Evolutionary conservation across 1,140 invertebrate genomes (phyloP).

Genomic region (Triops longicaudatus): DNA sequence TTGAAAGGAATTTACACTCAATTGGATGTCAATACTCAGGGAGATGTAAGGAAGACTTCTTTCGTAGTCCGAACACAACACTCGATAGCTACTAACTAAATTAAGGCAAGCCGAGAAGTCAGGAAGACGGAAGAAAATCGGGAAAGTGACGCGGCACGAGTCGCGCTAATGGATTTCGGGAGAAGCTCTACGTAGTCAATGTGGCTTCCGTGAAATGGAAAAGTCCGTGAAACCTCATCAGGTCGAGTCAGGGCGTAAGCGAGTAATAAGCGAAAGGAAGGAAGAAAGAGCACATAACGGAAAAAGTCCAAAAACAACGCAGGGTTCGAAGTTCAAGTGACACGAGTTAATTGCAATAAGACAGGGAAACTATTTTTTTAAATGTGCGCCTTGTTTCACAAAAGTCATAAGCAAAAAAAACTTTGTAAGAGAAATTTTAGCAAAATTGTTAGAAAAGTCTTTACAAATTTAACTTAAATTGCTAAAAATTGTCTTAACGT

Average conservation of each 20-base stretch:
- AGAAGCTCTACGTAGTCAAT: not conserved
- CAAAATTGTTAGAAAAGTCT: too few relatives aligned
- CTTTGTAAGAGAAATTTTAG: too few relatives aligned
- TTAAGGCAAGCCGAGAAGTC: not conserved
- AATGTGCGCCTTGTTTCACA: too few relatives aligned
- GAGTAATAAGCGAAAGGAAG: not conserved
- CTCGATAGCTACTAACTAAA: not conserved
- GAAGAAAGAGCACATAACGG: not conserved
- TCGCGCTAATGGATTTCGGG: not conserved
- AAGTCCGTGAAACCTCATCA: not conserved
- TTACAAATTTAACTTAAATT: too few relatives aligned
- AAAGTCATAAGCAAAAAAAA: too few relatives aligned
- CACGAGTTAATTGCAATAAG: not conserved
- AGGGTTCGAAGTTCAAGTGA: constrained; percentile 5
- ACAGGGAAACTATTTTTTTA: not conserved
- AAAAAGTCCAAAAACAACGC: not conserved
- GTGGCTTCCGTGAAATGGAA: not conserved
- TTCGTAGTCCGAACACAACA: not conserved
- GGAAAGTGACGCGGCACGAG: not conserved
- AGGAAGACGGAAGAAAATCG: not conserved
- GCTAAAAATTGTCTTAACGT: too few relatives aligned
- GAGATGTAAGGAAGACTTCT: too few relatives aligned
- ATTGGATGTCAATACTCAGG: too few relatives aligned
- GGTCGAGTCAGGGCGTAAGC: not conserved
- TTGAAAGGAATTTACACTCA: too few relatives aligned